Evolutionary conservation across 2,888 invertebrate species (phyloP), one percentile per base, ranked within the genome.

Genomic region (Pristionchus fissidentatus): DNA sequence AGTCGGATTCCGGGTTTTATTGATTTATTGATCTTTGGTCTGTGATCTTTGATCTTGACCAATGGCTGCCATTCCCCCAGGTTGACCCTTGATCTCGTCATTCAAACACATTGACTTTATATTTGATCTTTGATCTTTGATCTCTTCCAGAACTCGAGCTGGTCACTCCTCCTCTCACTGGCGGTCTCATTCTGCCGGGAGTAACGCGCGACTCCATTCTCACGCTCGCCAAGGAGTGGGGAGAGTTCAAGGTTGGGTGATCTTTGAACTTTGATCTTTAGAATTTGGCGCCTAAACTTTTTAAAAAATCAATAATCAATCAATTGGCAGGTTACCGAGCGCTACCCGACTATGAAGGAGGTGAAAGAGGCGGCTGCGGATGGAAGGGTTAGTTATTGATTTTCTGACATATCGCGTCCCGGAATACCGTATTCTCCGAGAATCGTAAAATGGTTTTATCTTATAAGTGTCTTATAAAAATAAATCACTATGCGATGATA

Each of bases 141-240:
- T 19, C n/a, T 46, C 88, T 93, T 93, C 22, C 93, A 97, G 97
- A 96, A 92, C 95, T 95, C 93, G 96, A 97, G 93, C 93, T 98
- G 89, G 94, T 96, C 35, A 98, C 98, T 22, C 97, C 97, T 19
- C 96, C 97, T 2, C 93, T 98, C 84, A 90, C 92, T 78, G 95
- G 96, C 92, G 97, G 97, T 4, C 94, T 97, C 0, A 98, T 98
- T 88, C 94, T 98, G 87, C 98, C 98, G 13, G 98, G 98, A 60
- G 95, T 98, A 43, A 97, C 96, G 2, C 95, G 98, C 84, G 95
- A 95, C 87, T 96, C 96, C 29, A 95, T 98, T 86, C 92, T 98
- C 52, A 95, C 96, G 89, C 93, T 98, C 88, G 94, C 95, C 0
- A 94, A 94, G 84, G 95, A 96, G 92, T 97, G 96, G 96, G 95